These are phyloP conservation scores for Acleris emargana DNA, from an alignment of 2,888 invertebrate genomes.

Conservation along the genomic window DNA sequence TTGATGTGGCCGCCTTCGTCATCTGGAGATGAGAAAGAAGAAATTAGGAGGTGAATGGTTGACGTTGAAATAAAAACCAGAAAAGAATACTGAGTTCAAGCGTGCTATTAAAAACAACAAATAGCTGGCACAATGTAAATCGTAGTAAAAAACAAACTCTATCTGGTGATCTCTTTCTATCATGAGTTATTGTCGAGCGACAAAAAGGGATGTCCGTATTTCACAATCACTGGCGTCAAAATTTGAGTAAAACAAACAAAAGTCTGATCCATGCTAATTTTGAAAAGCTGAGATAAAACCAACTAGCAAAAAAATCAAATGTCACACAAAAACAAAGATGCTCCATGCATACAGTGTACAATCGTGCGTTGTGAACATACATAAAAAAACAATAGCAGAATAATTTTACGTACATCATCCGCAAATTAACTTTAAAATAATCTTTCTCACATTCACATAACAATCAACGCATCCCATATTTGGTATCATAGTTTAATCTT, in stretches of 20 bases:
- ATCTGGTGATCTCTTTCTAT: too few species aligned
- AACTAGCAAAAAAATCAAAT: conserved; percentile 9
- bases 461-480: conserved; percentile 13
- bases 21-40: conserved; percentile 71
- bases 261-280: conserved; percentile 17
- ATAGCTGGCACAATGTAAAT: too few species aligned
- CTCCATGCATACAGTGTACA: conserved; percentile 23
- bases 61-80: not conserved
- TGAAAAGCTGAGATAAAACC: conserved; percentile 9
- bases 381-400: conserved; percentile 22
- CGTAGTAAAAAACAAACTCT: too few species aligned
- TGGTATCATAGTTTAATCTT: conserved; percentile 21
- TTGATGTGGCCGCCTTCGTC: conserved; percentile 89
- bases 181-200: too few species aligned
- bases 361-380: conserved; percentile 40
- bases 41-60: not conserved
- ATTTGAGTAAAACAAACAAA: not conserved
- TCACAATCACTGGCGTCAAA: not conserved
- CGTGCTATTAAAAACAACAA: too few species aligned
- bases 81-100: not conserved
- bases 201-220: not conserved
- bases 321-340: conserved; percentile 13
- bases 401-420: conserved; percentile 7
- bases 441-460: too few species aligned
- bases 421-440: conserved; percentile 3